These are phyloP conservation scores for Chloropsis cyanopogon DNA, from an alignment of 2,113 vertebrate genomes.

Conservation along the genomic window DNA sequence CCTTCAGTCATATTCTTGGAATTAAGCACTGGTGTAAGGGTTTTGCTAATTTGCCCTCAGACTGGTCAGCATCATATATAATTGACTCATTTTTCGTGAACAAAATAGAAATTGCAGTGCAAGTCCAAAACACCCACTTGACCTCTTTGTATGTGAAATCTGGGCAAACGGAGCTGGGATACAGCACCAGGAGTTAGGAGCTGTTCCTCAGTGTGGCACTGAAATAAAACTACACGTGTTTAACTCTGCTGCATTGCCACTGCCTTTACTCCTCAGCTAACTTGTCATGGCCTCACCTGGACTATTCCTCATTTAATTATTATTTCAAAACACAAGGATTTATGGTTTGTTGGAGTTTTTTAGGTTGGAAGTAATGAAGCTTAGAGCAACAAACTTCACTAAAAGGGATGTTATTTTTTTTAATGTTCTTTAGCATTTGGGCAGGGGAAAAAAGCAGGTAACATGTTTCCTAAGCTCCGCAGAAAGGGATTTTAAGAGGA, in stretches of 20 bases:
- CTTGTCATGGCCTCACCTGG: background rate
- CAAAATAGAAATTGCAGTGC: background rate
- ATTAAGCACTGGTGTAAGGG: background rate
- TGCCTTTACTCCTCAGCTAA: background rate
- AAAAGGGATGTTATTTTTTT: background rate
- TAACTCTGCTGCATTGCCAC: background rate
- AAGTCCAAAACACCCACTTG: background rate
- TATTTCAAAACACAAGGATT: background rate
- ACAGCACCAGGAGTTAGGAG: background rate
- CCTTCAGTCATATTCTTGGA: background rate
- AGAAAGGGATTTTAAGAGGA: background rate
- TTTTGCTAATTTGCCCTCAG: background rate
- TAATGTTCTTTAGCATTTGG: background rate
- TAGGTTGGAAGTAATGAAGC: background rate
- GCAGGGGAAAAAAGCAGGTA: fast-evolving
- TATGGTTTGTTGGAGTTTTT: background rate
- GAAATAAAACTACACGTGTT: fast-evolving
- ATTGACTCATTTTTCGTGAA: background rate
- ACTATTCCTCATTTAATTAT: background rate
- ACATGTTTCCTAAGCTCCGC: background rate
- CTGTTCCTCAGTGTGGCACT: background rate
- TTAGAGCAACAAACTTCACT: background rate
- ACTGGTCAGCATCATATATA: background rate
- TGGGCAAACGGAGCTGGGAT: background rate
- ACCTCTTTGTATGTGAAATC: background rate